Base-by-base conservation (phyloP, 1,140 invertebrate species). In the Nylanderia fulva region DNA sequence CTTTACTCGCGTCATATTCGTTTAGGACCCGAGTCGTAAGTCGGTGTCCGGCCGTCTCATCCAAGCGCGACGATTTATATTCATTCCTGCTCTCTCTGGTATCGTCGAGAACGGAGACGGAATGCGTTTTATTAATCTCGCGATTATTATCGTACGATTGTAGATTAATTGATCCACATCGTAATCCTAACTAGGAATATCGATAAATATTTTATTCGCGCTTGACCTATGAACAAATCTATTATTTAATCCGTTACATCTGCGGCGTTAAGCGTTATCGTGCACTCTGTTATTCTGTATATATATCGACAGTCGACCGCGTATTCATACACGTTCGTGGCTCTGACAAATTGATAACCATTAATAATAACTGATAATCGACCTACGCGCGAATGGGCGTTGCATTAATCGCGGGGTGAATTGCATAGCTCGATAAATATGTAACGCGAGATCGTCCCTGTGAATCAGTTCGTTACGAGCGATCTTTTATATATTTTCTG, bases 321-420 rank as follows among this genome's bases (percentile, higher is more conserved):
- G 66, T 61, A 72, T 72, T 72, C 77, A 60, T 82, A 82, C 52
- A 82, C 52, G 39, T 36, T 68, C 75, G 39, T 66, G 48, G 48
- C 52, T 80, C 75, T 68, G 84, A 85, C 84, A 85, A 85, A 85
- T 66, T 85, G 75, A 85, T 85, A 58, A 85, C 63, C 63, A 80
- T 68, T 79, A 85, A 60, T 80, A 68, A 85, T 85, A 79, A 85
- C 63, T 60, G 75, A 82, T 82, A 82, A 82, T 82, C 77, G 77
- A 82, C 77, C 64, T 71, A 58, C 36, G 63, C 77, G 66, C 77
- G 66, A 82, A 80, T 71, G 66, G 56, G 27, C 66, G 77, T 72
- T 82, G 52, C 77, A 66, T 82, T 82, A 82, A 82, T 82, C 77
- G 77, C 52, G 24, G 52, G 5, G 66, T 71, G 77, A 82, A 58